Evolutionary conservation across 1,140 invertebrate species (phyloP).

Genomic region (Centruroides sculpturatus): DNA sequence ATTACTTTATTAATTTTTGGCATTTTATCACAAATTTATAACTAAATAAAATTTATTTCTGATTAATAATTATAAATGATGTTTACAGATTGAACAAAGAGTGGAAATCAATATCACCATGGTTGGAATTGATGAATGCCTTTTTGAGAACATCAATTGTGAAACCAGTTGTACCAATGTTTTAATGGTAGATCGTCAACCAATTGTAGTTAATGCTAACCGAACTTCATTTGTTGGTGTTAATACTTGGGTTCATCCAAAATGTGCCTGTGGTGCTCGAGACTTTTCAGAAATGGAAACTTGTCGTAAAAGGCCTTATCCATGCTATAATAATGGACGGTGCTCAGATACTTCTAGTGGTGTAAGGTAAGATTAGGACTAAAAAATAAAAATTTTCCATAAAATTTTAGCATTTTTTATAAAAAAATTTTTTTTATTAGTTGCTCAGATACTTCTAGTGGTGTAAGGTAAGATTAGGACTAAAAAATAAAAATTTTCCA

Average conservation of each 20-base stretch:
- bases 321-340: constrained; percentile 87
- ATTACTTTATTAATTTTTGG: too few relatives aligned
- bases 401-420: not conserved
- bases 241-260: constrained; percentile 53
- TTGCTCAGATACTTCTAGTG: constrained; percentile 68
- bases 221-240: constrained; percentile 89
- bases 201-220: constrained; percentile 93
- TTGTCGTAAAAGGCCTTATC: constrained; percentile 57
- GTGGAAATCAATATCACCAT: constrained; percentile 92
- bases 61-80: not conserved
- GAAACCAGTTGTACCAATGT: constrained; percentile 90
- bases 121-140: constrained; percentile 94
- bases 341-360: constrained; percentile 72
- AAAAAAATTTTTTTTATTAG: not conserved
- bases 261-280: constrained; percentile 69
- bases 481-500: not conserved
- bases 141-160: constrained; percentile 87
- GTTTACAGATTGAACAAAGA: constrained; percentile 62
- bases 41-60: too few relatives aligned
- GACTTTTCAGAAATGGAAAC: constrained; percentile 80
- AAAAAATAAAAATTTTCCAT: not conserved
- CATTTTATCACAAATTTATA: too few relatives aligned
- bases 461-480: constrained; percentile 43
- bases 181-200: constrained; percentile 70
- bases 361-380: constrained; percentile 40